These are phyloP conservation scores for Diplodus sargus DNA, from an alignment of 2,797 vertebrate genomes.

Conservation along the genomic window DNA sequence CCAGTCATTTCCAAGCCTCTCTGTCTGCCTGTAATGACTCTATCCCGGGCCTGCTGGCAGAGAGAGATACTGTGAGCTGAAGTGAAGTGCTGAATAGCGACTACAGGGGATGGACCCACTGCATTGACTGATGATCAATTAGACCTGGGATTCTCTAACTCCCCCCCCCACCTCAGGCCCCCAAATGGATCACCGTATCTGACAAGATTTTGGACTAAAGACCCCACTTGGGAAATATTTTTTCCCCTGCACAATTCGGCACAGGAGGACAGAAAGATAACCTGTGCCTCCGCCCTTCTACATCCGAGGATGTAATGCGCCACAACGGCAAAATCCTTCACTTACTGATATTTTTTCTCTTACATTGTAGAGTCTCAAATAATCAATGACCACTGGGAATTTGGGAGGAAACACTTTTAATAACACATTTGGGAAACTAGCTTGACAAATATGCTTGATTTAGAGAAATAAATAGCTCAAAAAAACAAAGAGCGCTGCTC, in stretches of 20 bases:
- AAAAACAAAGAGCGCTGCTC: no score
- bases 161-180: not conserved
- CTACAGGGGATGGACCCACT: constrained; percentile 57
- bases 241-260: not conserved
- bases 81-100: constrained; percentile 53
- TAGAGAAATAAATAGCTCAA: no score
- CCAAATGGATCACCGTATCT: constrained; percentile 24
- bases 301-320: not conserved
- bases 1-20: constrained; percentile 69
- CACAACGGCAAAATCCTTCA: not conserved
- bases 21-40: constrained; percentile 70
- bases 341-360: not conserved
- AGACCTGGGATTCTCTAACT: constrained; percentile 33
- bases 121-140: constrained; percentile 68
- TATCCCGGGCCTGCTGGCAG: constrained; percentile 64
- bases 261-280: not conserved
- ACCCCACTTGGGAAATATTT: constrained; percentile 9
- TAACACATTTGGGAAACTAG: not conserved
- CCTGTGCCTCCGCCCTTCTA: not conserved
- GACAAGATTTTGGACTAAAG: constrained; percentile 43
- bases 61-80: constrained; percentile 64
- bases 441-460: not conserved
- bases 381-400: not conserved
- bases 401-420: not conserved
- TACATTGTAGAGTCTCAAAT: not conserved